Base-by-base conservation (phyloP, 2,888 invertebrate species). In the Deilephila elpenor region DNA sequence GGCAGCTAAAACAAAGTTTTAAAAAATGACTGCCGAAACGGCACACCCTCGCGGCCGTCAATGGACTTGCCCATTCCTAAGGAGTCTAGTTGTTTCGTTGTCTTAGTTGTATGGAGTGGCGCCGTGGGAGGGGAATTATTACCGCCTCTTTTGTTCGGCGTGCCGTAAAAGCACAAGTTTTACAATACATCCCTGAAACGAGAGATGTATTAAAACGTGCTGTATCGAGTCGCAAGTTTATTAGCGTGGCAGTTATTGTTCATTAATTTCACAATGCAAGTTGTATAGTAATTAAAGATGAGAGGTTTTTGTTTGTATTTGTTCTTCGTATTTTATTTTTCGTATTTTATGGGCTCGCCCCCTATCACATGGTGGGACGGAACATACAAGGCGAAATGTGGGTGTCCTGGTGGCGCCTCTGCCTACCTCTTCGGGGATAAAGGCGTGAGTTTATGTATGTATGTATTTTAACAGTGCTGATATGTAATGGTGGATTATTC, bases 121-220 rank as follows among this genome's bases (percentile, higher is more conserved):
- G 74, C 74, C 71, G 51, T 74, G 77, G 71, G 82, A 82, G 80
- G 78, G 84, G 80, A 91, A 88, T 88, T 92, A 91, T 91, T 91
- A 89, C 90, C 86, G 84, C 78, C 81, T 87, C 89, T 87, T 90
- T 93, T 92, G 92, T 92, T 88, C 86, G 78, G 77, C 75, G 86
- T 84, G 83, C 85, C 86, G 86, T 87, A 86, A 91, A 90, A 88
- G 89, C 85, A 81, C 85, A 90, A 92, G 88, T 92, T 92, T 90
- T 84, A 86, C 84, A 84, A 85, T 83, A 85, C 82, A 80, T 75
- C 78, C 76, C 82, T 82, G 83, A 78, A 82, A 84, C 82, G 81
- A 82, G 79, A 84, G 82, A 83, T 84, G 82, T 76, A 80, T 81
- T 80, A 82, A 83, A 86, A 86, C 81, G 78, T 80, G 75, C 59